Evolutionary conservation across 1,140 invertebrate genomes (phyloP).

Genomic region (Arctopsyche grandis): DNA sequence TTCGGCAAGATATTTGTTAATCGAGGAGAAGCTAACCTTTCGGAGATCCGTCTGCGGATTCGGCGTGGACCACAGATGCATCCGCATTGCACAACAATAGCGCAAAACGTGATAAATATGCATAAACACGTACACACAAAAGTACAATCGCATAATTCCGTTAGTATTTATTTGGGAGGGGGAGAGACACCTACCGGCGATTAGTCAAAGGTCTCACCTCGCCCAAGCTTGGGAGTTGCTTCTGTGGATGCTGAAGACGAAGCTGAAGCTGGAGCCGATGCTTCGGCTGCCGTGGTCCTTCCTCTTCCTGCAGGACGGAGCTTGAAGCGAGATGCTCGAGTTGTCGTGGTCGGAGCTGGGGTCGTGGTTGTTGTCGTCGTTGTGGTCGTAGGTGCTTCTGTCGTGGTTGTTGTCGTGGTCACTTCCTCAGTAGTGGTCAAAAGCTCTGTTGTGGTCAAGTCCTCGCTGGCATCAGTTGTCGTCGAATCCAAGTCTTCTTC

Average conservation of each 20-base stretch:
- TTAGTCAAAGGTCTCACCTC: slow-evolving; percentile 42
- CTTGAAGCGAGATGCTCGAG: slow-evolving; percentile 57
- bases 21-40: slow-evolving; percentile 52
- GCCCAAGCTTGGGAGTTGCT: slow-evolving; percentile 39
- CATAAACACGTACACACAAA: not conserved
- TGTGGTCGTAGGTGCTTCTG: slow-evolving; percentile 65
- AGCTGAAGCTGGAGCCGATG: slow-evolving; percentile 55
- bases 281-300: slow-evolving; percentile 15
- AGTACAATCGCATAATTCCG: not conserved
- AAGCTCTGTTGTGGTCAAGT: slow-evolving; percentile 61
- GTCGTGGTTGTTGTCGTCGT: slow-evolving; percentile 68
- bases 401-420: slow-evolving; percentile 67
- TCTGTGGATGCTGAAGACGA: slow-evolving; percentile 57
- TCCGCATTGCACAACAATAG: slow-evolving; percentile 23
- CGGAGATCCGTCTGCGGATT: slow-evolving; percentile 30
- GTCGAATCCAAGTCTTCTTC: slow-evolving; percentile 62
- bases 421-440: slow-evolving; percentile 69
- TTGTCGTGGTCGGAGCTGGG: slow-evolving; percentile 60
- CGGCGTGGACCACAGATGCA: not conserved
- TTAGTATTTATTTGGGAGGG: not conserved
- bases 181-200: not conserved
- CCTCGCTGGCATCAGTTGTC: slow-evolving; percentile 57
- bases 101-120: not conserved
- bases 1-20: slow-evolving; percentile 43
- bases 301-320: not conserved